phyloP scores from a whole-genome alignment of 2,113 vertebrate species.

The Tragelaphus strepsiceros region DNA sequence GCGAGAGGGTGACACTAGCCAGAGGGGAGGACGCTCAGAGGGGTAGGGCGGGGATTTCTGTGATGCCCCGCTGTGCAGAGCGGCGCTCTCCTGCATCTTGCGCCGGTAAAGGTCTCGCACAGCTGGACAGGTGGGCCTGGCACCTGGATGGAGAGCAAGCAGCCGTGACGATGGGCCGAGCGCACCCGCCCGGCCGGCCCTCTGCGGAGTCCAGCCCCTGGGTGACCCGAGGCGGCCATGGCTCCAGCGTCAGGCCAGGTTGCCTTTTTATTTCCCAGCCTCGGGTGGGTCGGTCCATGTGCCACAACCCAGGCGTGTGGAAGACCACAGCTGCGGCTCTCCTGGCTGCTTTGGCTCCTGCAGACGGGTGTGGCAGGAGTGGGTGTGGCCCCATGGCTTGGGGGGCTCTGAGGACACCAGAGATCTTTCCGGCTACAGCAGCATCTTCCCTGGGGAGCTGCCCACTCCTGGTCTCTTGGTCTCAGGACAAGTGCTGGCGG shows the following conservation, averaged over 20 bases:
- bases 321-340: rapidly evolving
- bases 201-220: rapidly evolving
- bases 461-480: background rate
- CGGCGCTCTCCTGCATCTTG: rapidly evolving
- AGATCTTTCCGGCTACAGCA: background rate
- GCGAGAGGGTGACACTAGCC: background rate
- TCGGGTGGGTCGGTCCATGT: background rate
- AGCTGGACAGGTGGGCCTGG: background rate
- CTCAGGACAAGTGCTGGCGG: background rate
- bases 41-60: rapidly evolving
- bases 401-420: background rate
- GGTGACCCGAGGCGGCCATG: background rate
- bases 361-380: rapidly evolving
- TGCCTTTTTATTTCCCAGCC: background rate
- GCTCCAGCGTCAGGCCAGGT: rapidly evolving
- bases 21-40: background rate
- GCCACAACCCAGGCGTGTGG: rapidly evolving
- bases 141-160: rapidly evolving
- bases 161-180: rapidly evolving
- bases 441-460: background rate
- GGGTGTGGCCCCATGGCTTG: background rate
- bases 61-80: background rate
- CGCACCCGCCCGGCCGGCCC: rapidly evolving
- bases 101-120: background rate
- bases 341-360: rapidly evolving